Evolutionary conservation across 2,113 vertebrate species (phyloP).

Genomic region (Lucifuga dentata): DNA sequence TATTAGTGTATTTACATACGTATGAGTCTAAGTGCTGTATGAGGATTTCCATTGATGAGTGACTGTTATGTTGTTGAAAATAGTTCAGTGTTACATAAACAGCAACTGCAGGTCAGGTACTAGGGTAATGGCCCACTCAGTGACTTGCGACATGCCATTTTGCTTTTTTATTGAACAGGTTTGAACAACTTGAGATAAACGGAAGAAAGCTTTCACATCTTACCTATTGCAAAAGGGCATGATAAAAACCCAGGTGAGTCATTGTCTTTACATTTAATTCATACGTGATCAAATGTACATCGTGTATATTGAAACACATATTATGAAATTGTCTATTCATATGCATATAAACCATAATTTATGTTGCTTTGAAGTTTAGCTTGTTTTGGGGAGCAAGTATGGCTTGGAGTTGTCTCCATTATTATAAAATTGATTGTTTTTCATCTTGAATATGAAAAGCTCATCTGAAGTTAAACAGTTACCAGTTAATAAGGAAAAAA

Average conservation of each 20-base stretch:
- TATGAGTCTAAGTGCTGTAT: neutral
- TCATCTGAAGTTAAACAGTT: too few relatives aligned
- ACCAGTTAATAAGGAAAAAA: too few relatives aligned
- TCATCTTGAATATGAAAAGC: too few relatives aligned
- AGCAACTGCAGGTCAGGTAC: constrained; percentile 60
- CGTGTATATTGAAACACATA: too few relatives aligned
- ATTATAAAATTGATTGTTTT: too few relatives aligned
- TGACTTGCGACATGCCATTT: constrained; percentile 74
- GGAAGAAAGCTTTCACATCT: constrained; percentile 63
- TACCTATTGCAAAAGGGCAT: constrained; percentile 65
- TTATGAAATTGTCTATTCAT: neutral
- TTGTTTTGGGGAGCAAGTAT: too few relatives aligned
- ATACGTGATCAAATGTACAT: neutral
- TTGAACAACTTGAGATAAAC: constrained; percentile 67
- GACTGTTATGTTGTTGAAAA: constrained; percentile 49
- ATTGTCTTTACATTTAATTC: constrained; percentile 1
- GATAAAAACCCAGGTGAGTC: constrained; percentile 71
- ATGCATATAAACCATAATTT: neutral
- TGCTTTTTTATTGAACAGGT: constrained; percentile 75
- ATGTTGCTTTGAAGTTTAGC: neutral
- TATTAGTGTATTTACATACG: constrained; percentile 3
- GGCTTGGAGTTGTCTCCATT: too few relatives aligned
- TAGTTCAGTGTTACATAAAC: constrained; percentile 70
- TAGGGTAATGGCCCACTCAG: constrained; percentile 57
- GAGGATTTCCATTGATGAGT: constrained; percentile 1